A percentile compares a stretch with the other conserved stretches of the same genome.
These are phyloP conservation scores for Drosophila mayaguana DNA, from an alignment of 2,888 invertebrate species.

Conservation along the genomic window DNA sequence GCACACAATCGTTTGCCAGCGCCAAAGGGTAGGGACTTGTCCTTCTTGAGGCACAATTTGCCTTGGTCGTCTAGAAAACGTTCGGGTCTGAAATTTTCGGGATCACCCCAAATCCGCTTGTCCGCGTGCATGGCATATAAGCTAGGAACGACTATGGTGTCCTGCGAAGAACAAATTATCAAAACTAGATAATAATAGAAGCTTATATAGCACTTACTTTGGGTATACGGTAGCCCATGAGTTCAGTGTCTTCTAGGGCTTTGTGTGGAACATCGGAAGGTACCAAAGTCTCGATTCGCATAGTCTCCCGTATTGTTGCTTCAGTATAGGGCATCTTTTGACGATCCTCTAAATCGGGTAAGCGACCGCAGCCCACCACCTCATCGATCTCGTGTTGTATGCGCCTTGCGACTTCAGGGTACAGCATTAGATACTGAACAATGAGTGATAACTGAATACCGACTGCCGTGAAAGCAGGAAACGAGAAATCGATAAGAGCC, in stretches of 20 bases:
- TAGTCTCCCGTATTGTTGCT: constrained; percentile 87
- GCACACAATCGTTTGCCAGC: constrained; percentile 90
- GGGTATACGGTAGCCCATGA: constrained; percentile 87
- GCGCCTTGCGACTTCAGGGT: constrained; percentile 87
- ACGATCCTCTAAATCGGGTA: constrained; percentile 88
- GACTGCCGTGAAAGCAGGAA: constrained; percentile 87
- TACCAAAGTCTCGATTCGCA: constrained; percentile 87
- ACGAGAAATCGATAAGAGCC: constrained; percentile 87
- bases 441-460: constrained; percentile 86
- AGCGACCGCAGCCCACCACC: constrained; percentile 87
- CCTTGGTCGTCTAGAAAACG: constrained; percentile 87
- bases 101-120: constrained; percentile 88
- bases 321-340: constrained; percentile 87
- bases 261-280: constrained; percentile 88
- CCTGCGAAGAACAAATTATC: constrained; percentile 76
- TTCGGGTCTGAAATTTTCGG: constrained; percentile 89
- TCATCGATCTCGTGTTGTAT: constrained; percentile 88
- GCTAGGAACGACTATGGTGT: constrained; percentile 87
- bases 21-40: constrained; percentile 88
- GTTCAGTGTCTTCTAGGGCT: constrained; percentile 85
- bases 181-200: neutral
- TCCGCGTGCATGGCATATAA: constrained; percentile 87
- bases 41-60: constrained; percentile 86
- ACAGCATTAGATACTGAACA: constrained; percentile 86
- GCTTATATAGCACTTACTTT: constrained; percentile 84